Evolutionary conservation across 2,113 vertebrate species (phyloP).

Genomic region (Verasper variegatus): DNA sequence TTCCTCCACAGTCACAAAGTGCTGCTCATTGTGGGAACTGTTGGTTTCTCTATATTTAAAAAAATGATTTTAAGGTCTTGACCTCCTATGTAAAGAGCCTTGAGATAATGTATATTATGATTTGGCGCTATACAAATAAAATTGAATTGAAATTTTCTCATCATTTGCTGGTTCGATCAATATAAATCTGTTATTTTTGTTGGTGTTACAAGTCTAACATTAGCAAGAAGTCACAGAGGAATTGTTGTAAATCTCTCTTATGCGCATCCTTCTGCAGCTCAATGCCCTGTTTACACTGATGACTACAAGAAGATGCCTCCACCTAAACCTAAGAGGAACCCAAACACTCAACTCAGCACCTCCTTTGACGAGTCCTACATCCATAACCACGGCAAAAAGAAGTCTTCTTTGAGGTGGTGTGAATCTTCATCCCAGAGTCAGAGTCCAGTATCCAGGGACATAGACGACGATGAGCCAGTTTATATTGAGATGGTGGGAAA

Average conservation of each 20-base stretch:
- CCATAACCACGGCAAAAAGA: constrained; percentile 82
- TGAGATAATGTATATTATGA: no score
- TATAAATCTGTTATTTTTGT: neutral
- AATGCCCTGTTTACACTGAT: constrained; percentile 89
- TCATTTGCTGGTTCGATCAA: neutral
- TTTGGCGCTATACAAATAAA: no score
- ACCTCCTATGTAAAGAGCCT: no score
- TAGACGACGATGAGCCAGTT: constrained; percentile 92
- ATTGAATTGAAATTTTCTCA: neutral
- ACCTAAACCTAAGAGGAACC: constrained; percentile 95
- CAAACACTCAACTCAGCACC: constrained; percentile 96
- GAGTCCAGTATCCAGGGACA: constrained; percentile 81
- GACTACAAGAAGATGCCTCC: constrained; percentile 96
- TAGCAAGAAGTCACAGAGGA: neutral
- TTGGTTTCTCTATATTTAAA: no score
- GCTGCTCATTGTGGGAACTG: no score
- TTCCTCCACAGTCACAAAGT: no score
- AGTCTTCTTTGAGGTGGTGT: constrained; percentile 83
- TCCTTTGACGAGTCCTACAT: constrained; percentile 95
- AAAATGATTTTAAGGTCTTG: no score
- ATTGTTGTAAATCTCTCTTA: neutral
- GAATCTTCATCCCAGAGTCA: constrained; percentile 85
- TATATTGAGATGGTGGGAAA: constrained; percentile 99
- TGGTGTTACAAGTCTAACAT: neutral
- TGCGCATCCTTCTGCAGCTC: constrained; percentile 69